Conservation (phyloP, 1,140 invertebrate species). For the Coenobita brevimanus region DNA sequence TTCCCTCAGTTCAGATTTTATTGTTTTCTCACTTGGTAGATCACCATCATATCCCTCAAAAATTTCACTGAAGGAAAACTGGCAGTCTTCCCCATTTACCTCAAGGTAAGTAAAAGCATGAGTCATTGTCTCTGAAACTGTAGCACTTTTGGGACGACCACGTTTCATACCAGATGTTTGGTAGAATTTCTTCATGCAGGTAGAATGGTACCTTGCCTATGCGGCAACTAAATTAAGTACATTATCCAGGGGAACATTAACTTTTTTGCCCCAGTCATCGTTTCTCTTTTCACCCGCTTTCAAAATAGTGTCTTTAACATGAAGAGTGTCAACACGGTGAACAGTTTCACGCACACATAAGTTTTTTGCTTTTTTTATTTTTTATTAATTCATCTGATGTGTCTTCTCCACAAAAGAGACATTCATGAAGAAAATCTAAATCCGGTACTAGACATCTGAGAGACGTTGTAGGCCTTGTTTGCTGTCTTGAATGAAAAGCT, state of each 20-base stretch:
- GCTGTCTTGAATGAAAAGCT: constrained; percentile 12
- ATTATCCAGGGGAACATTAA: neutral
- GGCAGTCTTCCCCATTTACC: neutral
- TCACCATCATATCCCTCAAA: constrained; percentile 20
- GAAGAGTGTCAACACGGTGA: constrained; percentile 3
- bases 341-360: constrained; percentile 10
- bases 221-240: constrained; percentile 13
- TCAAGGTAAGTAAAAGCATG: neutral
- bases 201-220: constrained; percentile 13
- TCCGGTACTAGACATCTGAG: neutral
- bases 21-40: constrained; percentile 8
- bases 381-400: neutral
- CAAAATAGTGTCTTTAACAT: constrained; percentile 2
- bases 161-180: neutral
- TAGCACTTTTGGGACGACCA: constrained; percentile 15
- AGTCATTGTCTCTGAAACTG: constrained; percentile 22
- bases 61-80: constrained; percentile 23
- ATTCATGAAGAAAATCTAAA: constrained; percentile 9
- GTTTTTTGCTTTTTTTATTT: neutral
- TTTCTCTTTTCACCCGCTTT: neutral
- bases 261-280: constrained; percentile 8
- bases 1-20: neutral
- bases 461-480: neutral
- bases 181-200: constrained; percentile 11
- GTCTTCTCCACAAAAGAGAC: constrained; percentile 14